A percentile compares a stretch with the other conserved stretches of the same genome.
These are phyloP conservation scores for Dendrocopos noguchii DNA, from an alignment of 2,113 vertebrate genomes.

Conservation along the genomic window DNA sequence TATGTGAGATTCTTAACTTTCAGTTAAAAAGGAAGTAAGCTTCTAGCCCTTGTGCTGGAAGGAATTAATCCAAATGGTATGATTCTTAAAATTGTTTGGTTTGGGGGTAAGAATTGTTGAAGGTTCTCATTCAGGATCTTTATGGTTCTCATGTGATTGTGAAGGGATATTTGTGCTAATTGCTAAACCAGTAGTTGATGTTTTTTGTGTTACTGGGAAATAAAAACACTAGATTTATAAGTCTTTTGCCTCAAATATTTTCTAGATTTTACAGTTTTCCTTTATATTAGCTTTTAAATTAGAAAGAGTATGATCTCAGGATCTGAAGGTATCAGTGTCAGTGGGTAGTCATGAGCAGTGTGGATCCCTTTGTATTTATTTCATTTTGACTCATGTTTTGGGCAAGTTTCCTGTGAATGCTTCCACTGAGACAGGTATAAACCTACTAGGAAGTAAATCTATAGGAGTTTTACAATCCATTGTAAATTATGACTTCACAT, in stretches of 20 bases:
- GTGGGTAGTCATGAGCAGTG: not conserved
- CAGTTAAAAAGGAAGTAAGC: not conserved
- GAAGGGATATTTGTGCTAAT: not conserved
- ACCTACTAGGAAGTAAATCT: not conserved
- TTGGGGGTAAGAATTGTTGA: not conserved
- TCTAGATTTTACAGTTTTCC: not conserved
- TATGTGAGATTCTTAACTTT: conserved; percentile 29
- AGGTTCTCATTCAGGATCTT: not conserved
- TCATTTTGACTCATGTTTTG: not conserved
- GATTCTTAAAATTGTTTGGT: not conserved
- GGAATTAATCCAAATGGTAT: not conserved
- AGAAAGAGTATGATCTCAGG: not conserved
- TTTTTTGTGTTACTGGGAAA: not conserved
- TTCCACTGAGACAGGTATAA: not conserved
- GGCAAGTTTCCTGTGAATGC: not conserved
- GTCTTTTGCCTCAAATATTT: not conserved
- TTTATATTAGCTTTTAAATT: not conserved
- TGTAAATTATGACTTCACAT: not conserved
- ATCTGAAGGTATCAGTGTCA: not conserved
- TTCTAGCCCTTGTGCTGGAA: not conserved
- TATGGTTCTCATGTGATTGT: not conserved
- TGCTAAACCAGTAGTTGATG: not conserved
- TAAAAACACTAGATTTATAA: not conserved
- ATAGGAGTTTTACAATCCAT: not conserved
- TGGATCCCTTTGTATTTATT: not conserved